Conservation (phyloP, 2,113 vertebrate species). For the Chionodraco myersi region DNA sequence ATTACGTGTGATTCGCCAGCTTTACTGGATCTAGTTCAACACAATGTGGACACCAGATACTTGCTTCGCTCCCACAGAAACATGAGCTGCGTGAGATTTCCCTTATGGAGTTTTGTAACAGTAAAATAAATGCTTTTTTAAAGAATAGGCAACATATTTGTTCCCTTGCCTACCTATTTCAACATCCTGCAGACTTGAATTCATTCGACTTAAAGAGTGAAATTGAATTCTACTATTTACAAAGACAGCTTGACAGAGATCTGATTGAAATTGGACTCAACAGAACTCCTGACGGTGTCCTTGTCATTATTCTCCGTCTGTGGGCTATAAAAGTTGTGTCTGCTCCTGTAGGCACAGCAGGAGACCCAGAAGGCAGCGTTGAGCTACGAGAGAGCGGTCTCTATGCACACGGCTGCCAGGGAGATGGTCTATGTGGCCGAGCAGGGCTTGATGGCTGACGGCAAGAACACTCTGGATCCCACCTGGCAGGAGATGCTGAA, state of each 20-base stretch:
- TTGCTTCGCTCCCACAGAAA: neutral
- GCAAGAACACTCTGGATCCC: constrained; percentile 92
- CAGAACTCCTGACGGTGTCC: neutral
- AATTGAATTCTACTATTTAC: neutral
- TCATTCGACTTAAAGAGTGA: neutral
- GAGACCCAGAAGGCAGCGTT: constrained; percentile 94
- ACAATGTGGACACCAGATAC: constrained; percentile 7
- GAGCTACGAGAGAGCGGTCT: constrained; percentile 92
- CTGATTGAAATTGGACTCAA: neutral
- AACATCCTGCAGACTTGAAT: neutral
- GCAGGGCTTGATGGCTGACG: constrained; percentile 92
- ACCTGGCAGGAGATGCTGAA: constrained; percentile 99
- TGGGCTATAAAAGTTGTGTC: constrained; percentile 27
- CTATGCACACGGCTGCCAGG: constrained; percentile 94
- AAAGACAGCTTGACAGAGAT: neutral
- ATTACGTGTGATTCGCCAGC: neutral
- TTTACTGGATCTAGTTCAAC: neutral
- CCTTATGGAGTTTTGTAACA: neutral
- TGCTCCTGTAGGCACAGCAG: constrained; percentile 89
- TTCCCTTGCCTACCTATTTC: neutral
- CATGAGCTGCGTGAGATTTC: neutral
- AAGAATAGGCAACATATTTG: neutral
- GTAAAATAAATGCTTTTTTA: neutral
- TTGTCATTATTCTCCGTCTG: neutral
- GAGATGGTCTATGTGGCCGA: constrained; percentile 98